Evolutionary conservation across 1,140 invertebrate genomes (phyloP).

Genomic region (Bombus pascuorum): DNA sequence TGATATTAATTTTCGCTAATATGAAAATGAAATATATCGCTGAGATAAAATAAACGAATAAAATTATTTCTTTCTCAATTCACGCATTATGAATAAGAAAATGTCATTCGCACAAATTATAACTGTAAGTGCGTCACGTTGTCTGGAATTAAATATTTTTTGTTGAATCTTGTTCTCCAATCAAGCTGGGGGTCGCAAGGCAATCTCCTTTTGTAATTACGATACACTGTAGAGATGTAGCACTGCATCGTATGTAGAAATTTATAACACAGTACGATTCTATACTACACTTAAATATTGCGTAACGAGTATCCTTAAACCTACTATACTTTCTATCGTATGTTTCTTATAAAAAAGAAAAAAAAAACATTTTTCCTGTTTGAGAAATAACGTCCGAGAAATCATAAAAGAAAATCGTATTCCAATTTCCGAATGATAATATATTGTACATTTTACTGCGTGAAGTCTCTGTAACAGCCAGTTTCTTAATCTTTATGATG

Average conservation of each 20-base stretch:
- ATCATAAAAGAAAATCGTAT: background rate
- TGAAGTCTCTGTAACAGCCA: background rate
- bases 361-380: too few species aligned
- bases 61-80: background rate
- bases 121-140: background rate
- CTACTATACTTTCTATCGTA: too few species aligned
- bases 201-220: background rate
- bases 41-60: conserved; percentile 6
- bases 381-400: background rate
- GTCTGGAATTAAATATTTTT: background rate
- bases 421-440: background rate
- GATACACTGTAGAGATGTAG: background rate
- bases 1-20: too few species aligned
- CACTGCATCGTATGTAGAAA: too few species aligned
- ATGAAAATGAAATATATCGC: background rate
- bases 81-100: too few species aligned
- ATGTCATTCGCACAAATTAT: background rate
- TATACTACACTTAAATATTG: too few species aligned
- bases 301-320: too few species aligned
- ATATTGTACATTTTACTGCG: background rate
- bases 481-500: conserved; percentile 1
- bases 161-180: background rate
- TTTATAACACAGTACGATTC: too few species aligned
- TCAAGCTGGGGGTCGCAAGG: background rate
- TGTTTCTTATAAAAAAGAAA: too few species aligned